Evolutionary conservation across 2,888 invertebrate genomes (phyloP), one percentile per base, ranked within the genome.

Genomic region (Agriopis marginaria): DNA sequence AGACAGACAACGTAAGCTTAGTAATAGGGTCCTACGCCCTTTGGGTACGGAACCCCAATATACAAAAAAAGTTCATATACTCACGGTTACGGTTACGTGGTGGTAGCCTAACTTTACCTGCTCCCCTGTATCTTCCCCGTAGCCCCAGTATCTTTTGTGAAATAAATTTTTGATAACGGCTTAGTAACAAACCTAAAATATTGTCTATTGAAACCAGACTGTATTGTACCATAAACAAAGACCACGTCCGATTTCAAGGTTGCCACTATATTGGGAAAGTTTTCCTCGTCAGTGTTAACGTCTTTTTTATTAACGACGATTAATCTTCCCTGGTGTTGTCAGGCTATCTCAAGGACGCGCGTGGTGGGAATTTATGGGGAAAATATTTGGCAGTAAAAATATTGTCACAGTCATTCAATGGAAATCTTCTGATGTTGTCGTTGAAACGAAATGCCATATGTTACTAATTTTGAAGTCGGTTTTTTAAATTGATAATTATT

Each of bases 261-360:
- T 59, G 39, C 51, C 60, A 56, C 50, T 55, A 63, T 64, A 61
- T 68, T 68, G 60, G 39, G 61, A 56, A 62, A 69, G 61, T 61
- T 58, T 63, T 69, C 40, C 17, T 45, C 65, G 56, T 69, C 69
- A 69, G 17, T 60, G 65, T 62, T 65, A 65, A 69, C 69, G 65
- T 69, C 69, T 70, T 70, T 70, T 70, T 70, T 70, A 66, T 63
- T 66, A 66, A 63, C 54, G 66, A 32, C 70, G 63, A 70, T 70
- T 70, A 70, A 70, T 70, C 70, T 66, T 69, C 39, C 62, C 63
- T 63, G 63, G 59, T 63, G 50, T 47, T 59, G 69, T 65, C 64
- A 69, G 70, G 63, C 56, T 47, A 58, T 70, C 66, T 65, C 49
- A 63, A 54, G 65, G 65, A 55, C 65, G 59, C 11, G 63, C 53